Conservation (phyloP, 2,888 invertebrate genomes). For the Scaptodrosophila latifasciaeformis region DNA sequence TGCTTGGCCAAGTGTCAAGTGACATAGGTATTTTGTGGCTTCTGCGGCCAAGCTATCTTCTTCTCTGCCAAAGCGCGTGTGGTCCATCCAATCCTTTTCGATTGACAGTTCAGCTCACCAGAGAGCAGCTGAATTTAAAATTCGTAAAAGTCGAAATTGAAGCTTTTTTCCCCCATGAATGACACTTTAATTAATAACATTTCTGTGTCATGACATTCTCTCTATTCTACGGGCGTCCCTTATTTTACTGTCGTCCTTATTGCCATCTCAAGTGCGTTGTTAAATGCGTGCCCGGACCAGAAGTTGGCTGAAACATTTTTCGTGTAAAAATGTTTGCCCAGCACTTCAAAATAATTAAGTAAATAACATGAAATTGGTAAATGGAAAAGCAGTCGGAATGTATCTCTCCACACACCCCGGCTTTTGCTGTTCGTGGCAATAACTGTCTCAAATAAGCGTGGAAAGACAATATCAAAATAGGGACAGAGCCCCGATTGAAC, state of each 20-base stretch:
- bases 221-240: background rate
- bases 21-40: conserved; percentile 64
- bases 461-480: conserved; percentile 56
- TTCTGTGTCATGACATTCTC: conserved; percentile 39
- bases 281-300: background rate
- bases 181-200: conserved; percentile 74
- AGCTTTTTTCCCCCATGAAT: conserved; percentile 52
- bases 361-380: conserved; percentile 48
- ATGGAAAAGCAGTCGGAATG: conserved; percentile 15
- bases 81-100: conserved; percentile 26
- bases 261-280: background rate
- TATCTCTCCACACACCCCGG: no score
- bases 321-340: conserved; percentile 65
- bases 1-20: conserved; percentile 48
- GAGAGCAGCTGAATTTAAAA: no score
- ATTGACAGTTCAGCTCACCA: no score
- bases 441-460: conserved; percentile 34
- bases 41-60: conserved; percentile 37
- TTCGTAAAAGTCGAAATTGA: background rate
- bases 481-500: conserved; percentile 32
- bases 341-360: conserved; percentile 68
- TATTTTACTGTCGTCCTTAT: no score
- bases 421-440: background rate
- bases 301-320: conserved; percentile 56
- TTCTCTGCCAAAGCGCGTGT: conserved; percentile 46